Evolutionary conservation across 2,888 invertebrate species (phyloP).

Genomic region (Strigamia transsilvanica): DNA sequence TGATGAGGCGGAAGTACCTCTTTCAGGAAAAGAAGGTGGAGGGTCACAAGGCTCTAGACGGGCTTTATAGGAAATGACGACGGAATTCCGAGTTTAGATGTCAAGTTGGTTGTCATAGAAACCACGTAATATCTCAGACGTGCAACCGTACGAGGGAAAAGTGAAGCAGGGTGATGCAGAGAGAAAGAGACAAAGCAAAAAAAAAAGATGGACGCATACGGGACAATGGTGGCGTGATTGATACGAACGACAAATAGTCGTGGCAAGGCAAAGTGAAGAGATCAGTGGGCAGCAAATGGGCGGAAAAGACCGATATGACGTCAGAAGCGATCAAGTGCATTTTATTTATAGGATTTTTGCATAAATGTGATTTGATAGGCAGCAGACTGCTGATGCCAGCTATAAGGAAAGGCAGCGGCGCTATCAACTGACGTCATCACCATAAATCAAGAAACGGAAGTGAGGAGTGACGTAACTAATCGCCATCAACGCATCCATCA

Average conservation of each 20-base stretch:
- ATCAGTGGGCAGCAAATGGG: slow-evolving; percentile 13
- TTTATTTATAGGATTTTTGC: slow-evolving; percentile 6
- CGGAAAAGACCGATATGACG: slow-evolving; percentile 20
- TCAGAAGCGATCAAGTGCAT: slow-evolving; percentile 20
- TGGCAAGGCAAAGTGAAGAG: slow-evolving; percentile 14
- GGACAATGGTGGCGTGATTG: slow-evolving; percentile 13
- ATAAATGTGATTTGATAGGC: slow-evolving; percentile 20
- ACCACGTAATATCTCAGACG: not conserved
- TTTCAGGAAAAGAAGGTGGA: not conserved
- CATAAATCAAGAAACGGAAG: slow-evolving; percentile 20
- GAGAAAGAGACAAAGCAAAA: not conserved
- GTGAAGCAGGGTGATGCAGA: not conserved
- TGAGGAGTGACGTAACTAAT: slow-evolving; percentile 13
- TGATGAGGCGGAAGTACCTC: slow-evolving; percentile 9
- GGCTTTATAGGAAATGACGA: not conserved
- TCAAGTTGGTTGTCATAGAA: not conserved
- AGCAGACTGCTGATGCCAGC: slow-evolving; percentile 10
- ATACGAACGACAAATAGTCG: not conserved
- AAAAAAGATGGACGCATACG: not conserved
- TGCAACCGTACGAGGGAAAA: too few relatives aligned
- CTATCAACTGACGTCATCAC: slow-evolving; percentile 17
- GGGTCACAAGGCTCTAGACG: not conserved
- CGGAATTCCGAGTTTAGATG: slow-evolving; percentile 14
- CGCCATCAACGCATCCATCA: slow-evolving; percentile 20
- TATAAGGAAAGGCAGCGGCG: not conserved